Base-by-base conservation (phyloP, 1,140 invertebrate genomes). In the Zaprionus nigranus region DNA sequence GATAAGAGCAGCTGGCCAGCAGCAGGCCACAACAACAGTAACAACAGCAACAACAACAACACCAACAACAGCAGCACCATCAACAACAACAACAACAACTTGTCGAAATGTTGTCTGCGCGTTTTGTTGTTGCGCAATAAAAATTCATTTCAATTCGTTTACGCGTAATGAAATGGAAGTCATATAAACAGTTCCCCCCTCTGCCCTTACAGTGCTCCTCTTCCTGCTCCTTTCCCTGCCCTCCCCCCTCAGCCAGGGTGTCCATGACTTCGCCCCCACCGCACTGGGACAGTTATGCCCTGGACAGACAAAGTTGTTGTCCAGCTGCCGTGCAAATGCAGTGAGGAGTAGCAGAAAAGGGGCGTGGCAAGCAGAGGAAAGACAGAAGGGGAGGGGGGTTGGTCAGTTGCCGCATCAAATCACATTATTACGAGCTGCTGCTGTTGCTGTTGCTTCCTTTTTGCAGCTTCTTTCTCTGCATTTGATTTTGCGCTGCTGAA, bases 61-160 rank as follows among this genome's bases (percentile, higher is more conserved):
- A 70, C 20, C 20, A 20, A n/a, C n/a, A n/a, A n/a, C n/a, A n/a
- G n/a, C n/a, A n/a, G n/a, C n/a, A n/a, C n/a, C n/a, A 1, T 15
- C 43, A 60, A 54, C 34, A 66, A 26, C 57, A 43, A 7, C 22
- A 40, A 20, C 34, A 71, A 13, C 43, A 61, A 49, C 40, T 22
- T 20, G 20, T 4, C 64, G 30, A 71, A 64, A 56, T 53, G 65
- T 49, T 75, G 59, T 74, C 57, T 65, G 68, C 28, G 51, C 68
- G 38, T 51, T 78, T 68, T 75, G 64, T 75, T 80, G 74, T 90
- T 90, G 83, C 63, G 82, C 74, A 83, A 91, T 91, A 90, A 91
- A 90, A 87, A 91, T 87, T 91, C 80, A 91, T 91, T 90, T 90
- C 82, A 90, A 87, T 90, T 90, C 82, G 79, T 91, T 91, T 83